Conservation (phyloP, 2,797 vertebrate genomes). For the Acropternis orthonyx region DNA sequence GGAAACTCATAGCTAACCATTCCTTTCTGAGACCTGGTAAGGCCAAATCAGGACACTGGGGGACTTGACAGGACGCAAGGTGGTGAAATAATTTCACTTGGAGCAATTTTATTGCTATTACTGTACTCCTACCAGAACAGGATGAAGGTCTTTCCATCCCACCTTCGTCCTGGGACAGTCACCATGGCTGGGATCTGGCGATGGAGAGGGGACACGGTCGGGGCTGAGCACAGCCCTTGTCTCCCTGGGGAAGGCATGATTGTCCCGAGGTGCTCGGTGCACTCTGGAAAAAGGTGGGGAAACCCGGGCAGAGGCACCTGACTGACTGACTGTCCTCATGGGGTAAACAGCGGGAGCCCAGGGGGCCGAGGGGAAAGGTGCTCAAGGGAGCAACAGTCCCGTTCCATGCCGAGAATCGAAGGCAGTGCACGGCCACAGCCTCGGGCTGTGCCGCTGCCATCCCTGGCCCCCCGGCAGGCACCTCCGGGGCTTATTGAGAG, state of each 20-base stretch:
- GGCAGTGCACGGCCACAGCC: rapidly evolving
- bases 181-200: neutral
- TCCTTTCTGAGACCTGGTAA: neutral
- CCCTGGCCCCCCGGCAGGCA: neutral
- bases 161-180: neutral
- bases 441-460: rapidly evolving
- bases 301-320: too few relatives aligned
- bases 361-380: rapidly evolving
- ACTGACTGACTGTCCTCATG: neutral
- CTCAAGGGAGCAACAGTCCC: neutral
- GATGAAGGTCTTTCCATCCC: neutral
- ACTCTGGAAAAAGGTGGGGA: rapidly evolving
- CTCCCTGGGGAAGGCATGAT: rapidly evolving
- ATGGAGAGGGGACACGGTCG: rapidly evolving
- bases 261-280: rapidly evolving
- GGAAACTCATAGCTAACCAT: rapidly evolving
- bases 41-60: neutral
- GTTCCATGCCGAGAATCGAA: neutral
- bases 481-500: rapidly evolving
- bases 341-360: neutral
- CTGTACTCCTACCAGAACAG: neutral
- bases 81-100: neutral
- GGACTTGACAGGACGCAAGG: neutral
- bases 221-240: neutral
- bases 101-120: neutral